These are phyloP conservation scores for Machaerirhynchus nigripectus DNA, from an alignment of 2,113 vertebrate species.

Conservation along the genomic window DNA sequence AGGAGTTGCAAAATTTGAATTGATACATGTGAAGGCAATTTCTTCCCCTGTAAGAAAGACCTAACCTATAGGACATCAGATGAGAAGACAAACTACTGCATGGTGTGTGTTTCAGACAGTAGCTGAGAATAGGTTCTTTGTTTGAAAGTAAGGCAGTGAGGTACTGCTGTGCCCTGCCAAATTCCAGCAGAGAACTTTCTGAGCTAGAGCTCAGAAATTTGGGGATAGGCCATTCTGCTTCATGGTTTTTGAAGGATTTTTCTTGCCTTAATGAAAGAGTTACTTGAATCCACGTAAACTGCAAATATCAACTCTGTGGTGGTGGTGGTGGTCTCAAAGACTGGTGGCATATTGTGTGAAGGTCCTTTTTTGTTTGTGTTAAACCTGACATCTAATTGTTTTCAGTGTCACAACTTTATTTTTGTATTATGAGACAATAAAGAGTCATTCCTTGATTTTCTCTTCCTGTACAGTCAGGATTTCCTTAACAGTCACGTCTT, in stretches of 20 bases:
- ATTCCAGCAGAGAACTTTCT: neutral
- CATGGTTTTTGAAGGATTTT: neutral
- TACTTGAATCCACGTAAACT: neutral
- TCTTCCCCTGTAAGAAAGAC: neutral
- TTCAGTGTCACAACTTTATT: neutral
- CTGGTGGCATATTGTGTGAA: neutral
- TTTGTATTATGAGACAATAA: neutral
- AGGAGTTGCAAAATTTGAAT: neutral
- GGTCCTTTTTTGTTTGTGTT: neutral
- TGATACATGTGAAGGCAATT: neutral
- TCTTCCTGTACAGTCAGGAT: neutral
- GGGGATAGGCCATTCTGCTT: neutral
- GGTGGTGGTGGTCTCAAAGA: neutral
- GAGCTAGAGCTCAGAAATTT: neutral
- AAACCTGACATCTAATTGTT: neutral
- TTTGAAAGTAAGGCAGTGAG: neutral
- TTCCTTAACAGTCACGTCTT: neutral
- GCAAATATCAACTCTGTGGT: neutral
- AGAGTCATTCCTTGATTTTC: neutral
- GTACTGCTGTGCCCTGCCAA: rapidly evolving
- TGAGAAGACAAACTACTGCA: neutral
- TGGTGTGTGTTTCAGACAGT: neutral
- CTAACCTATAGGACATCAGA: neutral
- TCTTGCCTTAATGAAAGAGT: neutral
- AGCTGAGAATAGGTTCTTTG: neutral